phyloP scores from a whole-genome alignment of 2,113 vertebrate genomes.

The Rhabdornis inornatus region DNA sequence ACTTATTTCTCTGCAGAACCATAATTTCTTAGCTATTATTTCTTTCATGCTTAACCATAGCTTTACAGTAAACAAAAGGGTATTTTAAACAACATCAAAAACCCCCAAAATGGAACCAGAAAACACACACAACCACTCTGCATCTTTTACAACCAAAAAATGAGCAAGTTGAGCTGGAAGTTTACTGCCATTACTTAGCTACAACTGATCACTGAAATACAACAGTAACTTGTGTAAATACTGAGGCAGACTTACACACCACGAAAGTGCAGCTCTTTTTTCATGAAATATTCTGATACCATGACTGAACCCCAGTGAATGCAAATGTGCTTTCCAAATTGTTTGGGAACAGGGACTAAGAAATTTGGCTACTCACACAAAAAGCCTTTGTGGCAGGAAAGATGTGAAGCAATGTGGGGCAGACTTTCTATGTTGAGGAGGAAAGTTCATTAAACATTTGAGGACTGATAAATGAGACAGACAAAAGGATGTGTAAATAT shows the following conservation, averaged over 20 bases:
- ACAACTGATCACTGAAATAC: neutral
- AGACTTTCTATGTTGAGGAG: neutral
- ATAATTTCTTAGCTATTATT: neutral
- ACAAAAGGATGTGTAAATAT: neutral
- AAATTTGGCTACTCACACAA: neutral
- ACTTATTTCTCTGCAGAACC: neutral
- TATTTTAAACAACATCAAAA: neutral
- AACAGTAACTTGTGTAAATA: neutral
- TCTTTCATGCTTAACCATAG: neutral
- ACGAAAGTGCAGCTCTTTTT: neutral
- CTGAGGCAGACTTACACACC: neutral
- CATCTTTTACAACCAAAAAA: neutral
- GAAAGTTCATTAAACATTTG: neutral
- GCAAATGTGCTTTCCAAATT: neutral
- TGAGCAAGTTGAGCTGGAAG: neutral
- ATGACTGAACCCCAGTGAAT: neutral
- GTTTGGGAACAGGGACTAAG: neutral
- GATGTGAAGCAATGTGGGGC: neutral
- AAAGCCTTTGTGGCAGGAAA: neutral
- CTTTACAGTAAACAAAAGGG: neutral
- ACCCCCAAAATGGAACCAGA: rapidly evolving
- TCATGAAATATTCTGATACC: neutral
- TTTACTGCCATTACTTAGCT: neutral
- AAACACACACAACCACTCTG: neutral
- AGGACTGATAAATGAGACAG: neutral